Evolutionary conservation across 2,113 vertebrate species (phyloP).

Genomic region (Camelus dromedarius): DNA sequence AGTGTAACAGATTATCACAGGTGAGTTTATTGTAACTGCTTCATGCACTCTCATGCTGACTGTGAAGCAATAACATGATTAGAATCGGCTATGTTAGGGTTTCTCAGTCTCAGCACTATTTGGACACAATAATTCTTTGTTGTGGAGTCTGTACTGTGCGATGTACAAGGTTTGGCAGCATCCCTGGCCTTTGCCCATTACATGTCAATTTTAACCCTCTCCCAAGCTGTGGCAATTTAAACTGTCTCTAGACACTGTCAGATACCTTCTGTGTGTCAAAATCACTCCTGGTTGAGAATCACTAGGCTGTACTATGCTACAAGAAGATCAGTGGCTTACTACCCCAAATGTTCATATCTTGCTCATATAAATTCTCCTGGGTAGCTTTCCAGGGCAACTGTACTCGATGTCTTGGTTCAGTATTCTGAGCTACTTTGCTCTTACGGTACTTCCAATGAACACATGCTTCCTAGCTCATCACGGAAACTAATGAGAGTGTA

Average conservation of each 20-base stretch:
- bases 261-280: neutral
- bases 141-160: neutral
- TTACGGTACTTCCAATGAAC: neutral
- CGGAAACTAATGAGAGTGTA: neutral
- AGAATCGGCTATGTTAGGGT: neutral
- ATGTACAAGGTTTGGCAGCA: neutral
- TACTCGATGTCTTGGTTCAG: neutral
- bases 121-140: neutral
- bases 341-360: neutral
- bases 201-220: neutral
- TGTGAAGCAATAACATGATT: neutral
- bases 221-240: neutral
- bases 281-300: neutral
- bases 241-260: neutral
- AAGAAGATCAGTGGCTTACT: neutral
- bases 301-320: neutral
- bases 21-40: neutral
- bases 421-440: constrained; percentile 2
- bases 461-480: neutral
- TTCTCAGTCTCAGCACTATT: neutral
- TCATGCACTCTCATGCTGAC: neutral
- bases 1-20: neutral
- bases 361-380: neutral
- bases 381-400: neutral
- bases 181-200: neutral